These are phyloP conservation scores for Lydus trimaculatus DNA, from an alignment of 2,888 invertebrate genomes.

Conservation along the genomic window DNA sequence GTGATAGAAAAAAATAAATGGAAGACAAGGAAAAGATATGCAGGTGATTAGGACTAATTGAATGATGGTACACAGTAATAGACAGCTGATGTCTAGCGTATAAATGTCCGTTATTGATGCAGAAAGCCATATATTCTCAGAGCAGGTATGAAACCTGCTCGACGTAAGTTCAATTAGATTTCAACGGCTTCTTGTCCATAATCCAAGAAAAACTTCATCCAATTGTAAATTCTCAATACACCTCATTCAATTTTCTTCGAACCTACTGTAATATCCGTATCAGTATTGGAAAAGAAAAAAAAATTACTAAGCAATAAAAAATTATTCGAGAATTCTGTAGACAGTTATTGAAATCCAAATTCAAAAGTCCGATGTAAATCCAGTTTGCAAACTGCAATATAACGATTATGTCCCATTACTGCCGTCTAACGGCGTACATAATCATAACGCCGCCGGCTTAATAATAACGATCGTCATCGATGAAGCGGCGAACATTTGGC, in stretches of 20 bases:
- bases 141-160: constrained; percentile 24
- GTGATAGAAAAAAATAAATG: too few species aligned
- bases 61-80: constrained; percentile 27
- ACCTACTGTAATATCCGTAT: not conserved
- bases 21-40: too few species aligned
- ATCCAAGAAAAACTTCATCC: constrained; percentile 5
- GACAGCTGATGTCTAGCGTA: constrained; percentile 28
- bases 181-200: not conserved
- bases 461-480: constrained; percentile 34
- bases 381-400: constrained; percentile 19
- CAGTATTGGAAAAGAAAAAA: not conserved
- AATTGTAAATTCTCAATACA: not conserved
- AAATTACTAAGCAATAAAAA: too few species aligned
- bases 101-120: constrained; percentile 26
- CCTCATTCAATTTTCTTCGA: not conserved
- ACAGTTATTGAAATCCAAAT: not conserved
- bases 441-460: constrained; percentile 41
- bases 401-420: constrained; percentile 45
- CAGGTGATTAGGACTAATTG: constrained; percentile 34
- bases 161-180: not conserved
- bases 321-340: not conserved
- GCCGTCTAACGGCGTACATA: constrained; percentile 45
- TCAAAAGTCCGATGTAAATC: not conserved
- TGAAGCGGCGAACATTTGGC: constrained; percentile 45
- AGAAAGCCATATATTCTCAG: constrained; percentile 28